Evolutionary conservation across 2,888 invertebrate species (phyloP).

Genomic region (Agrypnus murinus): DNA sequence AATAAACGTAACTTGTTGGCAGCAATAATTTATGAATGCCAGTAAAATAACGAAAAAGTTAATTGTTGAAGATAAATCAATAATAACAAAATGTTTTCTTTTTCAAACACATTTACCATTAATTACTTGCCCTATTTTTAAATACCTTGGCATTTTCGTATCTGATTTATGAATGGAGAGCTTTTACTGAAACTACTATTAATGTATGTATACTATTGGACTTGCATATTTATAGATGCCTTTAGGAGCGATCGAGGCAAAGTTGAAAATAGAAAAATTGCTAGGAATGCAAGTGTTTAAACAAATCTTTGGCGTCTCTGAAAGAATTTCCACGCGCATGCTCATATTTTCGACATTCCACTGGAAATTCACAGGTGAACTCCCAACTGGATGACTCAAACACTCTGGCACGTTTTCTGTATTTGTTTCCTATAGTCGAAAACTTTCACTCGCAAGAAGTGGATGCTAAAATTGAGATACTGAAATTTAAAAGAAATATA

Average conservation of each 20-base stretch:
- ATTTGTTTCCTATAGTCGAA: slow-evolving; percentile 49
- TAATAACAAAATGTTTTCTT: too few species aligned
- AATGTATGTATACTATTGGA: slow-evolving; percentile 45
- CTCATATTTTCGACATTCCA: slow-evolving; percentile 58
- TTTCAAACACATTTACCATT: too few species aligned
- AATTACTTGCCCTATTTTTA: slow-evolving; percentile 1
- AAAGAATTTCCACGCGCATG: slow-evolving; percentile 63
- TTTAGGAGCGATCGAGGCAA: slow-evolving; percentile 24
- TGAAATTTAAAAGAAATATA: neutral
- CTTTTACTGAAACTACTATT: slow-evolving; percentile 33
- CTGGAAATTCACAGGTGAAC: slow-evolving; percentile 66
- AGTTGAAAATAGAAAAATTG: slow-evolving; percentile 56
- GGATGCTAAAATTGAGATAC: slow-evolving; percentile 12
- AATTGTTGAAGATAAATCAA: too few species aligned
- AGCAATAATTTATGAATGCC: too few species aligned
- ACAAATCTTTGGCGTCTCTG: slow-evolving; percentile 60
- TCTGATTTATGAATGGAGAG: slow-evolving; percentile 47
- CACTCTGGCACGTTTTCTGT: slow-evolving; percentile 53
- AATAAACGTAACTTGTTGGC: too few species aligned
- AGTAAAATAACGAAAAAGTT: too few species aligned
- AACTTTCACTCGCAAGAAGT: slow-evolving; percentile 49
- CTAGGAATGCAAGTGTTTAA: slow-evolving; percentile 63
- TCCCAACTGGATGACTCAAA: slow-evolving; percentile 64
- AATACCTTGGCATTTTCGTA: neutral
- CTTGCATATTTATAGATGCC: slow-evolving; percentile 44